Conservation (phyloP, 2,888 invertebrate genomes). For the Andrena bicolor region DNA sequence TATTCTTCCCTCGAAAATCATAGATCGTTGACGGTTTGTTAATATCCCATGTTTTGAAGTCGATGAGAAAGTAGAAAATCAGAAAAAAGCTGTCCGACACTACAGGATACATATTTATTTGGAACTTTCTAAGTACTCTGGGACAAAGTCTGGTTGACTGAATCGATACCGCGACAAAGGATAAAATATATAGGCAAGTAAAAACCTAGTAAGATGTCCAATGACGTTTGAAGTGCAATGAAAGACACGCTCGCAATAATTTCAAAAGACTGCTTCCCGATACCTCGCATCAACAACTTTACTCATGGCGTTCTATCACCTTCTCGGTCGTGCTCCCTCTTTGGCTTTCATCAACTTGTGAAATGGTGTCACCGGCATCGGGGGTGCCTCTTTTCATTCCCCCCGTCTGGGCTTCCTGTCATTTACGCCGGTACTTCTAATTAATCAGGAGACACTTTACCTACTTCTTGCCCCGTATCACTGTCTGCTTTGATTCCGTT, state of each 20-base stretch:
- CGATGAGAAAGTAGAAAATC: constrained; percentile 1
- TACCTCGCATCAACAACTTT: constrained; percentile 42
- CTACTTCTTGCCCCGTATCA: constrained; percentile 51
- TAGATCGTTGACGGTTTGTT: background rate
- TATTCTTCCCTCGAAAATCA: background rate
- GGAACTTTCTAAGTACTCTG: too few relatives aligned
- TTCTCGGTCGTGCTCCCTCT: constrained; percentile 32
- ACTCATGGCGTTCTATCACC: constrained; percentile 32
- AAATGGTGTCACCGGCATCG: constrained; percentile 51
- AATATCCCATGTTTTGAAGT: background rate
- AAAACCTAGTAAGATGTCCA: background rate
- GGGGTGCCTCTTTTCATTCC: constrained; percentile 41
- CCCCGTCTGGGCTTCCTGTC: constrained; percentile 43
- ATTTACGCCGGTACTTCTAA: constrained; percentile 64
- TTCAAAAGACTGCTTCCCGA: background rate
- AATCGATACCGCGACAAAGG: too few relatives aligned
- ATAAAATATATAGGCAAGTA: background rate
- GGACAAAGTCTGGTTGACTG: too few relatives aligned
- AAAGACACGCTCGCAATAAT: background rate
- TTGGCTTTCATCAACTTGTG: constrained; percentile 51
- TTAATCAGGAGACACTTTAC: constrained; percentile 68
- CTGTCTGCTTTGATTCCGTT: constrained; percentile 45
- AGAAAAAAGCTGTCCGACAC: background rate
- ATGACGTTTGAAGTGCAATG: background rate
- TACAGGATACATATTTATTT: too few relatives aligned